phyloP scores from a whole-genome alignment of 1,140 invertebrate species.

The Drosophila pseudoobscura region DNA sequence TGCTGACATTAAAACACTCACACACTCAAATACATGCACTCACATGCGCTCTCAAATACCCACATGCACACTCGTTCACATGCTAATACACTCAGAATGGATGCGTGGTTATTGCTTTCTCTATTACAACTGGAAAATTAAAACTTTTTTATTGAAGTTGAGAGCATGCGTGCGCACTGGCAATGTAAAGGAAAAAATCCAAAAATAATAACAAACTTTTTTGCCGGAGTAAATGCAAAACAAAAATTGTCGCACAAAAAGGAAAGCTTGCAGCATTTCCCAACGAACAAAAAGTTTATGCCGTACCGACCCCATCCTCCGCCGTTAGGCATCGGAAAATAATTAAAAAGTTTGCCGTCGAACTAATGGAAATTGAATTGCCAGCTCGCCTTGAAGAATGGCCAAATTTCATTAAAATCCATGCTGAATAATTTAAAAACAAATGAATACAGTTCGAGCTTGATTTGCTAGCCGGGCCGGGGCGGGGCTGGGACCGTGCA shows the following conservation, averaged over 20 bases:
- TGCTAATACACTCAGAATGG: no score
- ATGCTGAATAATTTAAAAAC: conserved; percentile 53
- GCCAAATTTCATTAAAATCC: conserved; percentile 48
- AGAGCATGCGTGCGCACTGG: conserved; percentile 57
- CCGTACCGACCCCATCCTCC: neutral
- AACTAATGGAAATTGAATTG: conserved; percentile 72
- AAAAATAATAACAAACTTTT: conserved; percentile 52
- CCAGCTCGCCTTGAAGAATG: conserved; percentile 31
- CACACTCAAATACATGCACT: neutral
- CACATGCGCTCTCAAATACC: neutral
- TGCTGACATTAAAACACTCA: conserved; percentile 75
- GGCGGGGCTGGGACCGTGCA: neutral
- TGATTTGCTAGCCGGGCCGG: neutral
- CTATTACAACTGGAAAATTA: conserved; percentile 49
- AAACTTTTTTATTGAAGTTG: conserved; percentile 70
- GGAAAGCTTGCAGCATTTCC: conserved; percentile 36
- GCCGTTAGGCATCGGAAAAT: conserved; percentile 70
- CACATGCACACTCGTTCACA: no score
- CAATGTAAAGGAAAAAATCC: conserved; percentile 23
- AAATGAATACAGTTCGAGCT: conserved; percentile 9
- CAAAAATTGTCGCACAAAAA: conserved; percentile 40
- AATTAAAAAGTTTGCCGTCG: conserved; percentile 73
- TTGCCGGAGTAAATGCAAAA: conserved; percentile 47
- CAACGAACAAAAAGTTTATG: conserved; percentile 43
- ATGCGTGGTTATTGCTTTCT: conserved; percentile 6